Base-by-base conservation (phyloP, 2,797 vertebrate genomes). In the Strix occidentalis region DNA sequence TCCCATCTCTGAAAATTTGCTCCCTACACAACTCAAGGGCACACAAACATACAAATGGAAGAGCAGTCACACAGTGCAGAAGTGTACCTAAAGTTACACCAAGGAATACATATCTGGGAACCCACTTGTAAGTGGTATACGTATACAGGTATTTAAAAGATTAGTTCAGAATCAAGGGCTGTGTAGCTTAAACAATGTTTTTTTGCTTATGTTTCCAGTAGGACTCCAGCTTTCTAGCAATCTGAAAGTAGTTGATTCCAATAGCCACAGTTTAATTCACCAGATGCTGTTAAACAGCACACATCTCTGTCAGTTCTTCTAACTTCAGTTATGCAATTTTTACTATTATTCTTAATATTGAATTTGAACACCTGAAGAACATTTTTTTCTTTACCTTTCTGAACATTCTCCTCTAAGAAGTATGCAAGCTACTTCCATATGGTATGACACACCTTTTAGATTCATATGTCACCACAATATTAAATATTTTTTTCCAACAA, bases 201-300 rank as follows among this genome's bases (percentile, higher is more conserved):
- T 45, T 53, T 87, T 83, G 54, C 65, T 84, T 87, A 54, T 41
- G 69, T 78, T 95, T 93, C 87, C 71, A 87, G 29, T 23, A 84
- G 37, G 58, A 83, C 31, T 87, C 48, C 66, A 87, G 35, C 78
- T 93, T 94, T 74, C 66, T 41, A 74, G 33, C 48, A 77, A 35
- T 66, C 64, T 83, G 57, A 90, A 84, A 95, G 57, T 18, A 92
- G 41, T 84, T 89, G 48, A 92, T 91, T 95, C 61, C 68, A 93
- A 83, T 41, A 19, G 94, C 45, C 35, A 76, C 41, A 54, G 39
- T 93, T 96, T n/a, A 77, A 87, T 37, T 69, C 82, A 84, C 19
- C 69, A 45, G 48, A 50, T 41, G 26, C 10, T 58, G 39, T 41
- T 78, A 63, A 94, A 89, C 54, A 63, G 56, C 37, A 89, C 68